Base-by-base conservation (phyloP, 2,113 vertebrate genomes). In the Mormyrus iriodes region DNA sequence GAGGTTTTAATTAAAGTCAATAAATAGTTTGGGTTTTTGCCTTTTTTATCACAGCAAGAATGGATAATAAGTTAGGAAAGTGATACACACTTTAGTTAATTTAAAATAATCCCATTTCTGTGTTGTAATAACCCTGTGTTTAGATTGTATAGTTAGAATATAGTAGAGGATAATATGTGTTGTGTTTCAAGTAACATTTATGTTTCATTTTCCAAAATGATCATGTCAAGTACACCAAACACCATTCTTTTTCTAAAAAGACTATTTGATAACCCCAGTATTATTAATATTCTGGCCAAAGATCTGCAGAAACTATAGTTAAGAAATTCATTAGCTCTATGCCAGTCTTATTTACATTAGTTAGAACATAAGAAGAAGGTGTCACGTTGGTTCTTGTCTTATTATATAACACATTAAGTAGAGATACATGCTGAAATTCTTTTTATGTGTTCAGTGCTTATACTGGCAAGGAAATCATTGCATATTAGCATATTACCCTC, bases 1-100 rank as follows among this genome's bases (percentile, higher is more conserved):
- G 73, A 31, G 73, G 73, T 79, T 79, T 79, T 79, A 79, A 79
- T 79, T 79, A 79, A 79, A 19, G 73, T 79, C 31, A 79, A 79
- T 42, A 79, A 79, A 42, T 39, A 79, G 73, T 79, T 79, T 79
- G 73, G 73, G 31, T 17, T 79, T 79, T 15, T 79, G 31, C 73
- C 13, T 42, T 79, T 76, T 42, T 79, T 69, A 69, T 79, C 73
- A 42, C 73, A 79, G 35, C 73, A 42, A 42, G 73, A 42, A 79
- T 79, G 19, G 42, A 79, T 79, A 42, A 35, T 17, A 79, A 19
- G 35, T 79, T 19, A 42, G 15, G 5, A 53, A 53, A 17, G 15
- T 39, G 15, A 5, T 19, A 79, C 15, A 79, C 73, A 42, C 73
- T 35, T 35, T 39, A 76, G 27, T 19, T 39, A 8, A 76, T 76